A percentile compares a stretch with the other conserved stretches of the same genome.
Conservation (phyloP, 2,113 vertebrate species). For the Stegastes partitus region DNA sequence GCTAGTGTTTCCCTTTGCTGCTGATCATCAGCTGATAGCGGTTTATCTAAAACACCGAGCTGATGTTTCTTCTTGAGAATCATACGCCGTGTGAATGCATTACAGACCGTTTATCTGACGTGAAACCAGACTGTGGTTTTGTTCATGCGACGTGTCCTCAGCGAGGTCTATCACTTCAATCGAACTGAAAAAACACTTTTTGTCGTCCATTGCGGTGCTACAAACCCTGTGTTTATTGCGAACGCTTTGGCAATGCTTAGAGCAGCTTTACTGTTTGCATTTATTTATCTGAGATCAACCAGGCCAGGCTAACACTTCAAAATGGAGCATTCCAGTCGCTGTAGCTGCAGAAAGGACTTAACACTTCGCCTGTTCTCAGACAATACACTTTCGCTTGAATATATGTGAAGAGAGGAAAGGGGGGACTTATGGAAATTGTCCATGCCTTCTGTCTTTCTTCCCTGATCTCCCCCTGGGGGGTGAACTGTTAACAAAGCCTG, state of each 20-base stretch:
- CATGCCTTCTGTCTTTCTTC: constrained; percentile 41
- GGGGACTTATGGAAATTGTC: constrained; percentile 54
- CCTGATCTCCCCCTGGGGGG: constrained; percentile 47
- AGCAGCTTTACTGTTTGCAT: constrained; percentile 8
- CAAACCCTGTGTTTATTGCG: constrained; percentile 37
- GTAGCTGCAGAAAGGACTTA: constrained; percentile 31
- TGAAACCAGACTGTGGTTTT: neutral
- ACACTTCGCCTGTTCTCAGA: constrained; percentile 34
- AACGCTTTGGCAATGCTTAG: constrained; percentile 1
- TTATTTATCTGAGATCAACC: neutral
- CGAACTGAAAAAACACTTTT: constrained; percentile 17
- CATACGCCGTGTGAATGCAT: no score
- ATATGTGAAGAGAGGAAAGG: constrained; percentile 14
- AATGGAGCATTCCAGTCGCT: constrained; percentile 6
- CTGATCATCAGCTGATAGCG: no score
- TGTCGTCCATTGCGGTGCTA: neutral
- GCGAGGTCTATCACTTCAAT: constrained; percentile 9
- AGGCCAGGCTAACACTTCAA: constrained; percentile 10
- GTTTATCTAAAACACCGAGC: no score
- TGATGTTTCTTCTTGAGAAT: no score
- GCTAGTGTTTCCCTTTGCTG: no score
- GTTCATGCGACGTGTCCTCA: neutral
- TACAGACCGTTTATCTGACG: no score
- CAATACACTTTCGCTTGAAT: constrained; percentile 37
- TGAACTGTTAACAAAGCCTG: constrained; percentile 53